A percentile compares a stretch with the other conserved stretches of the same genome.
These are phyloP conservation scores for Gobius niger DNA, from an alignment of 2,113 vertebrate genomes.

Conservation along the genomic window DNA sequence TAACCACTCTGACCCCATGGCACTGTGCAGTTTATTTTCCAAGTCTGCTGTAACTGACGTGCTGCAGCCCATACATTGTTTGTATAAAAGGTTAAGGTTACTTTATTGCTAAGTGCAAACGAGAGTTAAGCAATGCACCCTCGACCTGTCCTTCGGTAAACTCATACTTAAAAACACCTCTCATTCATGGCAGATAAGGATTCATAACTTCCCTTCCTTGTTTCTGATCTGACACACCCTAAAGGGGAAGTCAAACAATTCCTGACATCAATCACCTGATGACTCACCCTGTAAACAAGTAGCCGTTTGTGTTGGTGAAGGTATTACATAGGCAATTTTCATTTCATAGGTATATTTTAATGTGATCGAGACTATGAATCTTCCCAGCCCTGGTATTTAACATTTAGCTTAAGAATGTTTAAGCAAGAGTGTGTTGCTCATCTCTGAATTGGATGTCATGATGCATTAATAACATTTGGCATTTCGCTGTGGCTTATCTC, in stretches of 20 bases:
- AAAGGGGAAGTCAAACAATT: conserved; percentile 33
- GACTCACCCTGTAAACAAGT: conserved; percentile 10
- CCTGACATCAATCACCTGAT: conserved; percentile 24
- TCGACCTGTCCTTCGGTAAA: not conserved
- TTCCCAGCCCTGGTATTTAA: not conserved
- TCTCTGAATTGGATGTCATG: not conserved
- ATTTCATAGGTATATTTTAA: too few relatives aligned
- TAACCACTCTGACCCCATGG: conserved; percentile 49
- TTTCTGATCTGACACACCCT: conserved; percentile 23
- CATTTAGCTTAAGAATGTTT: not conserved
- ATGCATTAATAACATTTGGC: conserved; percentile 4
- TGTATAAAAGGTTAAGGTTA: not conserved
- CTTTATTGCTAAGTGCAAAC: not conserved
- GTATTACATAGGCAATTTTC: too few relatives aligned
- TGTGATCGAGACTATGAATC: not conserved
- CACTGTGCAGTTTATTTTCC: conserved; percentile 14
- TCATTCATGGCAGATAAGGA: not conserved
- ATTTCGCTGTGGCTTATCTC: not conserved
- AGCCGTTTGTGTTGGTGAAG: not conserved
- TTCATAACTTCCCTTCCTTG: not conserved
- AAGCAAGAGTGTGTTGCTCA: not conserved
- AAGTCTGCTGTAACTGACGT: not conserved
- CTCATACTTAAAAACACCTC: not conserved
- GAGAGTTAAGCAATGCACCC: conserved; percentile 7
- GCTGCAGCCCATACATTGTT: not conserved